phyloP scores from a whole-genome alignment of 35 echinoderm and acorn worm genomes.

The Acanthaster planci region DNA sequence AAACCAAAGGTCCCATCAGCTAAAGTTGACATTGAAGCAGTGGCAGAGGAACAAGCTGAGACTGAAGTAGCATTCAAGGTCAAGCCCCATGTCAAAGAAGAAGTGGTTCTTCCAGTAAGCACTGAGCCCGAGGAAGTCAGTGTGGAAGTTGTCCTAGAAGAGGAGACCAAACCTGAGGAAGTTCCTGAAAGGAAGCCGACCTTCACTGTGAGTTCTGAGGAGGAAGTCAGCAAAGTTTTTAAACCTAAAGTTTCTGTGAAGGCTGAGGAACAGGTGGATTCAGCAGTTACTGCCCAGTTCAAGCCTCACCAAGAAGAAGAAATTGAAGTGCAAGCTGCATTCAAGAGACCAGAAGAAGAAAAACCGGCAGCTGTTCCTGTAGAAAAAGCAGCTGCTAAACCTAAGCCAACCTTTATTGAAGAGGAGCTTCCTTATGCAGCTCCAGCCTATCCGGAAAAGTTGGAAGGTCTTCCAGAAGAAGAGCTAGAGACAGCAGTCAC shows the following conservation, averaged over 20 bases:
- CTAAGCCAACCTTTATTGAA: background rate
- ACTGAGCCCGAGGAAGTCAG: constrained; percentile 5
- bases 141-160: background rate
- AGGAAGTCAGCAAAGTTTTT: constrained; percentile 1
- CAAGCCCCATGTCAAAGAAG: background rate
- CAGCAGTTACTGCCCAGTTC: background rate
- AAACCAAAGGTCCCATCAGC: background rate
- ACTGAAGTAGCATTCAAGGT: background rate
- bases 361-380: background rate
- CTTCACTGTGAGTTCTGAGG: background rate
- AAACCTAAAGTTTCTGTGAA: constrained; percentile 17
- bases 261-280: background rate
- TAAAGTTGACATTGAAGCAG: background rate
- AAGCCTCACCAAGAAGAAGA: background rate
- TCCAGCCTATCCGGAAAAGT: background rate
- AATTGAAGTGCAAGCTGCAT: constrained; percentile 7
- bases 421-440: constrained; percentile 8
- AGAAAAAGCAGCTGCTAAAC: background rate
- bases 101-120: background rate
- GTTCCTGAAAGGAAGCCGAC: background rate
- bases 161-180: constrained; percentile 16
- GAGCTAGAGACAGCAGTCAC: background rate
- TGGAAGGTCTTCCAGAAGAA: constrained; percentile 1
- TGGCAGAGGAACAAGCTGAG: background rate
- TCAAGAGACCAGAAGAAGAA: constrained; percentile 3